Conservation (phyloP, 2,888 invertebrate genomes). For the Agapostemon virescens region DNA sequence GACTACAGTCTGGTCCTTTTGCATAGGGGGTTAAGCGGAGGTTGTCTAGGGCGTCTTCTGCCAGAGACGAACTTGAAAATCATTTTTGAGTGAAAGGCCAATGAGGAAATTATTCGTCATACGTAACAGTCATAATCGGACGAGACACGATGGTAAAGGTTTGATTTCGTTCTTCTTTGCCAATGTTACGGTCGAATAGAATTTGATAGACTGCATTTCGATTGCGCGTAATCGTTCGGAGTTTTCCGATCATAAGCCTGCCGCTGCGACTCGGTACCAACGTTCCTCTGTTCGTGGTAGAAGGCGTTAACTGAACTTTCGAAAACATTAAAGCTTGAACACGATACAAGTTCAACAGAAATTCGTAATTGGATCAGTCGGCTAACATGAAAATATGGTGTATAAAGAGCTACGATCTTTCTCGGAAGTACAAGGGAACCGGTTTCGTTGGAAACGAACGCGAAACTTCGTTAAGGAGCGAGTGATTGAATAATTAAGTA, state of each 20-base stretch:
- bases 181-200: too few species aligned
- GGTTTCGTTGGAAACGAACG: conserved; percentile 20
- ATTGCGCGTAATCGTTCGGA: too few species aligned
- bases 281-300: neutral
- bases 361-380: neutral
- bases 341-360: neutral
- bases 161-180: too few species aligned
- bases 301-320: neutral
- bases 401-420: neutral
- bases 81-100: too few species aligned
- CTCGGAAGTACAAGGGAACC: neutral
- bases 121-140: too few species aligned
- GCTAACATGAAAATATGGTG: neutral
- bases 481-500: conserved; percentile 44
- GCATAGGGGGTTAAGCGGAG: too few species aligned
- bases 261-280: conserved; percentile 8
- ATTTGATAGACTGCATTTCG: too few species aligned
- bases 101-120: too few species aligned
- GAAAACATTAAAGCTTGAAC: neutral
- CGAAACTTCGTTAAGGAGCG: conserved; percentile 35
- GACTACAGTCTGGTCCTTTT: too few species aligned
- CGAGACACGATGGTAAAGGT: too few species aligned
- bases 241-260: neutral
- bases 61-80: too few species aligned
- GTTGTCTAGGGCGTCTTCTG: too few species aligned